Conservation (phyloP, 2,113 vertebrate species). For the Corythoichthys haematopterus region DNA sequence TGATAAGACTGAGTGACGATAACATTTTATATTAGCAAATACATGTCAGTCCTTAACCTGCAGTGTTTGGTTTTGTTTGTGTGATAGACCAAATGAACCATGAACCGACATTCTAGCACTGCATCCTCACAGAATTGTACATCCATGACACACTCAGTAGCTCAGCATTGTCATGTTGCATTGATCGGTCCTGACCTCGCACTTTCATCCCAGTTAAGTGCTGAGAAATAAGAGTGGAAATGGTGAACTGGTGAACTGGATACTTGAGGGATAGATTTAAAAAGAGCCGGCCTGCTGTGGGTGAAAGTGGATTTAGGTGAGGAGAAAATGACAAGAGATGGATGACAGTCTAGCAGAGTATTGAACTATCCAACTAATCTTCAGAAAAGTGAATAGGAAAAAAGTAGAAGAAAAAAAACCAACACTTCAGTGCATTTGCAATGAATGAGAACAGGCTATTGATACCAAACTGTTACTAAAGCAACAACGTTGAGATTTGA, state of each 20-base stretch:
- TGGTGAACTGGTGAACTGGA: conserved; percentile 14
- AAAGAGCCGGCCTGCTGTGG: neutral
- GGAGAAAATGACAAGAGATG: conserved; percentile 36
- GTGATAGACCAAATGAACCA: neutral
- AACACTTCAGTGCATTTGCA: neutral
- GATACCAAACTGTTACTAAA: neutral
- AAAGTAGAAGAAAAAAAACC: neutral
- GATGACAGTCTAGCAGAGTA: conserved; percentile 10
- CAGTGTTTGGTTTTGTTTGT: conserved; percentile 6
- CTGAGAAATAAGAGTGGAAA: conserved; percentile 22
- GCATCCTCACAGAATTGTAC: neutral
- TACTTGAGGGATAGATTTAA: neutral
- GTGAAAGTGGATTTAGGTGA: conserved; percentile 7
- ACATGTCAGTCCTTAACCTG: neutral
- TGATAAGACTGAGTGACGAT: conserved; percentile 24
- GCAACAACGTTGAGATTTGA: neutral
- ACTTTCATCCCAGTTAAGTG: conserved; percentile 42
- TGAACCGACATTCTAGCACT: neutral
- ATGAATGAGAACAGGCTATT: neutral
- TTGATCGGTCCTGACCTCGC: conserved; percentile 50
- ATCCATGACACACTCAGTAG: neutral
- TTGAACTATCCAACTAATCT: conserved; percentile 13
- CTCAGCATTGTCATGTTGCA: conserved; percentile 33
- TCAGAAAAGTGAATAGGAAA: conserved; percentile 20
- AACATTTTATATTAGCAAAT: neutral